These are phyloP conservation scores for Pristionchus exspectatus DNA, from an alignment of 2,888 invertebrate genomes.

Conservation along the genomic window DNA sequence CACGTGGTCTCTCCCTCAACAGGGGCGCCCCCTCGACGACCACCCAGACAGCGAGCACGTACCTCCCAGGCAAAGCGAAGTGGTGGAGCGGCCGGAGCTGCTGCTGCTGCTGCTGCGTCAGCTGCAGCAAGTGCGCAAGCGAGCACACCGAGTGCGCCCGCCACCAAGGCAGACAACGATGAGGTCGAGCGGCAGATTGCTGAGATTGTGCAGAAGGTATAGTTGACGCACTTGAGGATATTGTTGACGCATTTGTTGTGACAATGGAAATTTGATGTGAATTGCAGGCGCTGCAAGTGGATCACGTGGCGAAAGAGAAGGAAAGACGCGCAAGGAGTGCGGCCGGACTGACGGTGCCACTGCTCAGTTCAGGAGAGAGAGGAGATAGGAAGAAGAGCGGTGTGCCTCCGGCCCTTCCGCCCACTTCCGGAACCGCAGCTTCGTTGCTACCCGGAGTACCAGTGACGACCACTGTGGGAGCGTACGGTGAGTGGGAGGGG, in stretches of 20 bases:
- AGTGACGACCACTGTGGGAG: not conserved
- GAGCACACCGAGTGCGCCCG: constrained; percentile 43
- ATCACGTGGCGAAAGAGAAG: constrained; percentile 66
- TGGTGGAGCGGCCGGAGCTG: constrained; percentile 50
- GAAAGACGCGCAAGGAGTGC: constrained; percentile 58
- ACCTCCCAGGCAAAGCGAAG: constrained; percentile 56
- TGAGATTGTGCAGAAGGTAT: constrained; percentile 65
- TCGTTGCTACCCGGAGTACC: not conserved
- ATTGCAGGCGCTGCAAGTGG: constrained; percentile 63
- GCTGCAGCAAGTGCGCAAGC: constrained; percentile 22
- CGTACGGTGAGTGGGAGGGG: constrained; percentile 21
- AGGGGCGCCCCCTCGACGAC: constrained; percentile 31
- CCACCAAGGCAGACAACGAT: constrained; percentile 61
- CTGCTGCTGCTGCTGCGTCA: constrained; percentile 40
- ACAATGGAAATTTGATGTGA: not conserved
- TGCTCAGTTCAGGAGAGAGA: constrained; percentile 11
- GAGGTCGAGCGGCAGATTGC: constrained; percentile 66
- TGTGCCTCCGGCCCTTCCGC: not conserved
- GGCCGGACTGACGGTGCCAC: not conserved
- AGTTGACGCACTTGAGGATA: not conserved
- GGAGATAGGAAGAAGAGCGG: constrained; percentile 42
- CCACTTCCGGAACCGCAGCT: not conserved
- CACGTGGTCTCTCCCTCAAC: constrained; percentile 16
- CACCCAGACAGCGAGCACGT: constrained; percentile 53
- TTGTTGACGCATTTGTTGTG: not conserved